Evolutionary conservation across 2,113 vertebrate genomes (phyloP), one percentile per base, ranked within the genome.

Genomic region (Microcebus murinus): DNA sequence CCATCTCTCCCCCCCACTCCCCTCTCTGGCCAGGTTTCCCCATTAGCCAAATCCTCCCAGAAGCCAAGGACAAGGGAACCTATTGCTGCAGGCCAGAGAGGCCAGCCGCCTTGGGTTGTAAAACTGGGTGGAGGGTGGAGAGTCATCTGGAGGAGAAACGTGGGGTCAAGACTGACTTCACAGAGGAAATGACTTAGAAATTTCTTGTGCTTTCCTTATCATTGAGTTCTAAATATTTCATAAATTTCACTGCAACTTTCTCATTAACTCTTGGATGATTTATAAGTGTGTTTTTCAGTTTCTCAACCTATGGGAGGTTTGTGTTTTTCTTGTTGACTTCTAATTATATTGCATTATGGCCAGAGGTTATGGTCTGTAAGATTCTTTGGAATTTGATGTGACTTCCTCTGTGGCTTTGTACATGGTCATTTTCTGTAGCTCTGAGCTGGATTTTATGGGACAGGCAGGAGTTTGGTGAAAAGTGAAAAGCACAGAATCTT

Each of bases 351-450:
- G 82, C 88, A 55, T 42, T 95, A 67, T 96, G 94, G 93, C 91
- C 50, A 34, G 85, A 96, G 94, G 79, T 90, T 80, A 87, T 52
- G 87, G 84, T 94, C 92, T 93, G 76, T 87, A 82, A 85, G 65
- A 91, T 81, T 81, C 96, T 96, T 94, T 85, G 91, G 93, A 97
- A 95, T 92, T 96, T 90, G 82, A 95, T 67, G 42, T 81, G 84
- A 85, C 92, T 96, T 94, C 90, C 92, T 96, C 61, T 96, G 94
- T 96, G 97, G 94, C 67, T 97, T 97, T 85, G 27, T 27, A 92
- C 96, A 63, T 94, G 91, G 93, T 96, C 68, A 95, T 96, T 97
- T 97, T 97, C 95, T 97, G 76, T 95, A 74, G 79, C 85, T 96
- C 77, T 13, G 85, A 96, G 85, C 52, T 92, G 85, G 87, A 79